Percentiles rank a stretch among this genome's conserved stretches.
These are phyloP conservation scores for Actinemys pallida DNA, from an alignment of 2,113 vertebrate genomes.

Conservation along the genomic window DNA sequence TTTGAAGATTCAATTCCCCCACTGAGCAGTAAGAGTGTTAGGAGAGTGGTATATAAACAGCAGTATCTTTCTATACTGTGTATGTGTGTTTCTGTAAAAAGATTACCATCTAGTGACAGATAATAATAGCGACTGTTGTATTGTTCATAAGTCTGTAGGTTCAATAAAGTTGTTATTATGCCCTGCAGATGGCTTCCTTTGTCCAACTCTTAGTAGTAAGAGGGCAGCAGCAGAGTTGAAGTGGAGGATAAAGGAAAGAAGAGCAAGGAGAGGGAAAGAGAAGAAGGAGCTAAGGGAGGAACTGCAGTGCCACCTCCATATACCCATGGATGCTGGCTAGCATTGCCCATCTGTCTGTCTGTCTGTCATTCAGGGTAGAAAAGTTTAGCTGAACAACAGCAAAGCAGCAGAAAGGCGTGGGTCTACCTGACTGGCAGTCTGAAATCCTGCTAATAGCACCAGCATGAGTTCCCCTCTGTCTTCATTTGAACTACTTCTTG, in stretches of 20 bases:
- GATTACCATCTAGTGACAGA: not conserved
- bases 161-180: not conserved
- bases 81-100: not conserved
- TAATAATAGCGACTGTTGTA: not conserved
- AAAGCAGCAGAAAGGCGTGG: not conserved
- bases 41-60: not conserved
- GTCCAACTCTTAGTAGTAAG: not conserved
- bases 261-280: not conserved
- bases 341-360: not conserved
- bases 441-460: not conserved
- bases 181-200: not conserved
- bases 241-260: not conserved
- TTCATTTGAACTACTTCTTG: not conserved
- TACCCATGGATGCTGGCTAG: not conserved
- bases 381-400: not conserved
- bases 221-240: not conserved
- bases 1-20: not conserved
- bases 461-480: not conserved
- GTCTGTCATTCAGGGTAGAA: not conserved
- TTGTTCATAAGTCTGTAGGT: not conserved
- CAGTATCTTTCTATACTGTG: not conserved
- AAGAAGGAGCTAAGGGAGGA: not conserved
- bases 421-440: not conserved
- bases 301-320: not conserved
- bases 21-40: not conserved